These are phyloP conservation scores for Periparus ater DNA, from an alignment of 2,797 vertebrate species.

Conservation along the genomic window DNA sequence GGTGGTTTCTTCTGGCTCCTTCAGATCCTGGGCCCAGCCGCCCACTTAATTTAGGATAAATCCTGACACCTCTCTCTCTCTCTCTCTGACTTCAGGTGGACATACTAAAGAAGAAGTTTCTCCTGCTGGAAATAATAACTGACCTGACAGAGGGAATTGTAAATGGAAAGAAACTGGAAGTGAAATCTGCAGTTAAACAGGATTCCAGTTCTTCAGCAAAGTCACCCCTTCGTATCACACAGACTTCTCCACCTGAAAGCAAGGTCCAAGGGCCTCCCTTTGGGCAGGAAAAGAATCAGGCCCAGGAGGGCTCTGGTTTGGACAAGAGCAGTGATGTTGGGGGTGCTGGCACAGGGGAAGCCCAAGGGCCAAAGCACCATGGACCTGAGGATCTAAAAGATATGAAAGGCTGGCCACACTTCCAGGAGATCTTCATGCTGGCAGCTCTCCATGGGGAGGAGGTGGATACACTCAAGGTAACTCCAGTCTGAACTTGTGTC, in stretches of 20 bases:
- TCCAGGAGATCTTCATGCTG: conserved; percentile 96
- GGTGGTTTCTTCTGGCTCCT: neutral
- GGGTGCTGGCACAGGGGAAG: neutral
- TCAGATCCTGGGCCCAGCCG: neutral
- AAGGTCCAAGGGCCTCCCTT: neutral
- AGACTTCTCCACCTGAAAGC: neutral
- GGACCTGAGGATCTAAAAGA: conserved; percentile 48
- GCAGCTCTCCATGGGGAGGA: conserved; percentile 85
- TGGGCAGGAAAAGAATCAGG: neutral
- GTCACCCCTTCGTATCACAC: neutral
- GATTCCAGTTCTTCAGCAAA: neutral
- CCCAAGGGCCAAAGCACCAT: neutral
- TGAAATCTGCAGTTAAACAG: conserved; percentile 51
- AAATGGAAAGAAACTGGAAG: conserved; percentile 78
- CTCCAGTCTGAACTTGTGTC: neutral
- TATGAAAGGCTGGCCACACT: conserved; percentile 86
- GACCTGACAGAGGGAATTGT: conserved; percentile 87
- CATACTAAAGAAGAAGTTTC: conserved; percentile 82
- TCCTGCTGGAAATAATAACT: conserved; percentile 82
- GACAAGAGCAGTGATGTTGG: neutral
- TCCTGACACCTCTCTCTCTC: neutral
- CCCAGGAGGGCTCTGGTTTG: neutral
- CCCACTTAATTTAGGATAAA: neutral
- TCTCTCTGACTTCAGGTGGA: conserved; percentile 82
- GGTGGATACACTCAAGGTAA: conserved; percentile 89